Evolutionary conservation across 2,113 vertebrate species (phyloP).

Genomic region (Eurystomus gularis): DNA sequence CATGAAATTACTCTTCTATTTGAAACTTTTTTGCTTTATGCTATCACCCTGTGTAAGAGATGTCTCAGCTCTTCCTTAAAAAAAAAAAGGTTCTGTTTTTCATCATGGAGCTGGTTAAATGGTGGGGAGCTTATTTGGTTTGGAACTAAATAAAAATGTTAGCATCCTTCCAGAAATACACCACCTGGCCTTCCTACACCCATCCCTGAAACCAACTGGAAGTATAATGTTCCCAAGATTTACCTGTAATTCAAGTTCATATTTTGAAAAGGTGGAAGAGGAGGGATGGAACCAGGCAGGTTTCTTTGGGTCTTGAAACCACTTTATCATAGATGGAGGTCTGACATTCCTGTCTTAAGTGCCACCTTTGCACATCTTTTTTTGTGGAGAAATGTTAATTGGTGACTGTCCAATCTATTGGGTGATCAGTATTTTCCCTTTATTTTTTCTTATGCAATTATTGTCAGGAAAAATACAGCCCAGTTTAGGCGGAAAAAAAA

Average conservation of each 20-base stretch:
- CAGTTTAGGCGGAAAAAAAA: accelerated
- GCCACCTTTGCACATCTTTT: not conserved
- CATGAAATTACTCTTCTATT: not conserved
- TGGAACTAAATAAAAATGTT: not conserved
- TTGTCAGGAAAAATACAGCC: not conserved
- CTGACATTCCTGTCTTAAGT: not conserved
- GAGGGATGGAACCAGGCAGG: not conserved
- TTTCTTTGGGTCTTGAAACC: not conserved
- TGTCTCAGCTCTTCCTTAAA: not conserved
- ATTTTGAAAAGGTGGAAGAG: not conserved
- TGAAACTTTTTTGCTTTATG: not conserved
- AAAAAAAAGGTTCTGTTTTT: not conserved
- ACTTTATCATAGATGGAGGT: not conserved
- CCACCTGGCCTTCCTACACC: not conserved
- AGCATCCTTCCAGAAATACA: not conserved
- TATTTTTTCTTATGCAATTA: accelerated
- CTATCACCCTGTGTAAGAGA: not conserved
- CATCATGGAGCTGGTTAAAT: not conserved
- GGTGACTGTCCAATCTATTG: not conserved
- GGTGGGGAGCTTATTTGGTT: not conserved
- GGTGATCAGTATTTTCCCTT: not conserved
- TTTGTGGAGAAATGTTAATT: not conserved
- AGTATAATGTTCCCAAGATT: not conserved
- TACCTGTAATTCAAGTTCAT: not conserved
- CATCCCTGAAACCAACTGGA: not conserved